Evolutionary conservation across 1,140 invertebrate genomes (phyloP).

Genomic region (Drosophila teissieri): DNA sequence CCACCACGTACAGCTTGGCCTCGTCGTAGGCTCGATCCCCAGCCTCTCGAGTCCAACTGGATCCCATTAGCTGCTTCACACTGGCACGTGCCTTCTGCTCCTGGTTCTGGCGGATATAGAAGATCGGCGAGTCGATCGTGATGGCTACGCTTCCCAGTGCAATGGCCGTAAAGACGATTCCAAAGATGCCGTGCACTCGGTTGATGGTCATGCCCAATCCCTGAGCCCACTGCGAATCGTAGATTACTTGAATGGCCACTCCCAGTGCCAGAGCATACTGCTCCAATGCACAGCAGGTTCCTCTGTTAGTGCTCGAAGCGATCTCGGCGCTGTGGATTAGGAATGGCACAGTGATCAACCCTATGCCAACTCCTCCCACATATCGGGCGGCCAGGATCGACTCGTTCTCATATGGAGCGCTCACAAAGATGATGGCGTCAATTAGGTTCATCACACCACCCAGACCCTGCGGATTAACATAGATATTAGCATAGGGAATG

Average conservation of each 20-base stretch:
- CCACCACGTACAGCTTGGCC: slow-evolving; percentile 56
- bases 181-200: slow-evolving; percentile 65
- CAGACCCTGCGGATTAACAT: slow-evolving; percentile 18
- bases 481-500: neutral
- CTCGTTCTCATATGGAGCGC: slow-evolving; percentile 47
- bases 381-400: slow-evolving; percentile 67
- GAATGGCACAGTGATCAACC: slow-evolving; percentile 59
- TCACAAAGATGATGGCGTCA: slow-evolving; percentile 66
- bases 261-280: slow-evolving; percentile 63
- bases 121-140: slow-evolving; percentile 63
- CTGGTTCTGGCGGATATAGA: slow-evolving; percentile 56
- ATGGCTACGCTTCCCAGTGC: slow-evolving; percentile 20
- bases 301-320: slow-evolving; percentile 40
- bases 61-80: slow-evolving; percentile 29
- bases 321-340: slow-evolving; percentile 71
- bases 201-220: slow-evolving; percentile 31
- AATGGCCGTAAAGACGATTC: slow-evolving; percentile 52
- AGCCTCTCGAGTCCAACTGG: slow-evolving; percentile 2
- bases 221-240: slow-evolving; percentile 38
- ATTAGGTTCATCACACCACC: slow-evolving; percentile 57
- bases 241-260: slow-evolving; percentile 63
- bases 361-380: slow-evolving; percentile 68
- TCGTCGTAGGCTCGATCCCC: slow-evolving; percentile 46
- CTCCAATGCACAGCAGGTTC: slow-evolving; percentile 56
- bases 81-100: slow-evolving; percentile 49